Conservation (phyloP, 2,113 vertebrate species). For the Andinoacara biseriatus region DNA sequence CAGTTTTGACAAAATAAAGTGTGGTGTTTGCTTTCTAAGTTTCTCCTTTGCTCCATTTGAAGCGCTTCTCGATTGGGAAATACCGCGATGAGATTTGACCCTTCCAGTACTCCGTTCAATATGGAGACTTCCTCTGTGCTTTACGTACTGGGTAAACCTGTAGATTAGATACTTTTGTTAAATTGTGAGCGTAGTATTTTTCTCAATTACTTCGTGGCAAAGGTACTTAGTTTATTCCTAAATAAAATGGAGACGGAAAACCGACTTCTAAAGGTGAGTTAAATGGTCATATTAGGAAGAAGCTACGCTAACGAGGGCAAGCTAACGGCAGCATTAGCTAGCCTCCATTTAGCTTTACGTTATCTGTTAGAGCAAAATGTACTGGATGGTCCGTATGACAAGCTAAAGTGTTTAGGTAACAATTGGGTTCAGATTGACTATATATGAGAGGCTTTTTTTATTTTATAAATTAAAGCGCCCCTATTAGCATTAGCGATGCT, state of each 20-base stretch:
- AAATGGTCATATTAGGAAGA: fast-evolving
- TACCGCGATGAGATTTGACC: slow-evolving; percentile 30
- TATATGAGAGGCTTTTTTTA: background rate
- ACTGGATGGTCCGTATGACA: background rate
- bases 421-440: background rate
- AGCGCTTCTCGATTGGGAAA: background rate
- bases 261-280: slow-evolving; percentile 71
- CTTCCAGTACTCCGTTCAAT: slow-evolving; percentile 31
- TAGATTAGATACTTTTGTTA: background rate
- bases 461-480: background rate
- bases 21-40: slow-evolving; percentile 73
- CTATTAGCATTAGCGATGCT: background rate
- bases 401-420: background rate
- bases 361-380: background rate
- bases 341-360: background rate
- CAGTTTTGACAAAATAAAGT: slow-evolving; percentile 85
- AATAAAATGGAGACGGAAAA: slow-evolving; percentile 76
- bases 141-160: slow-evolving; percentile 28
- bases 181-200: background rate
- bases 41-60: background rate
- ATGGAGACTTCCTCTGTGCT: background rate
- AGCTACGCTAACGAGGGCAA: background rate
- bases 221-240: background rate
- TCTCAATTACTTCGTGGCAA: fast-evolving
- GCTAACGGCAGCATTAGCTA: slow-evolving; percentile 5